phyloP scores from a whole-genome alignment of 2,113 vertebrate genomes.

The Collichthys lucidus region DNA sequence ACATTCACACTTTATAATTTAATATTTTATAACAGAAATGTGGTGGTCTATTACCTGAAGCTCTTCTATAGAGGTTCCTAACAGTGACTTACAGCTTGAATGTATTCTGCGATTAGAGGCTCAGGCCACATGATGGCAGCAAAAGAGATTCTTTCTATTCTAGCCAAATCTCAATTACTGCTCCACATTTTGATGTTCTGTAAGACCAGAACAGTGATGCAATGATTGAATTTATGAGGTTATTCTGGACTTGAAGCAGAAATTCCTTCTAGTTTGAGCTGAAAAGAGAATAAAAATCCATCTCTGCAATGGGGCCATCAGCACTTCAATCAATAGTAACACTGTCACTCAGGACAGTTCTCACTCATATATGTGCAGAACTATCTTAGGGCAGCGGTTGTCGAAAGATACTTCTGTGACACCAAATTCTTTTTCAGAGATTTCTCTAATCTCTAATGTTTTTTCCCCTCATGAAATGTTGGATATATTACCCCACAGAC shows the following conservation, averaged over 20 bases:
- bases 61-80: not conserved
- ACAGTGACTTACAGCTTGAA: not conserved
- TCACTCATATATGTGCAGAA: not conserved
- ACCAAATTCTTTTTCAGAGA: not conserved
- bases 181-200: not conserved
- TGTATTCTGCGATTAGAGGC: constrained; percentile 52
- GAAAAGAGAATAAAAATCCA: not conserved
- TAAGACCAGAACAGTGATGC: not conserved
- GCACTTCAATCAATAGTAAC: not conserved
- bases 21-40: not conserved
- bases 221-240: not conserved
- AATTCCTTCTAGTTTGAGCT: not conserved
- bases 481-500: not conserved
- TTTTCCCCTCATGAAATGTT: not conserved
- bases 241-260: not conserved
- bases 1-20: not conserved
- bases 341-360: not conserved
- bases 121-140: constrained; percentile 76
- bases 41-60: not conserved
- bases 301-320: not conserved
- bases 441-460: not conserved
- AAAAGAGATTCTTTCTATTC: constrained; percentile 53
- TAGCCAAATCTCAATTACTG: constrained; percentile 20
- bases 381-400: not conserved
- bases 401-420: not conserved